These are phyloP conservation scores for Clunio marinus DNA, from an alignment of 2,888 invertebrate species.

Conservation along the genomic window DNA sequence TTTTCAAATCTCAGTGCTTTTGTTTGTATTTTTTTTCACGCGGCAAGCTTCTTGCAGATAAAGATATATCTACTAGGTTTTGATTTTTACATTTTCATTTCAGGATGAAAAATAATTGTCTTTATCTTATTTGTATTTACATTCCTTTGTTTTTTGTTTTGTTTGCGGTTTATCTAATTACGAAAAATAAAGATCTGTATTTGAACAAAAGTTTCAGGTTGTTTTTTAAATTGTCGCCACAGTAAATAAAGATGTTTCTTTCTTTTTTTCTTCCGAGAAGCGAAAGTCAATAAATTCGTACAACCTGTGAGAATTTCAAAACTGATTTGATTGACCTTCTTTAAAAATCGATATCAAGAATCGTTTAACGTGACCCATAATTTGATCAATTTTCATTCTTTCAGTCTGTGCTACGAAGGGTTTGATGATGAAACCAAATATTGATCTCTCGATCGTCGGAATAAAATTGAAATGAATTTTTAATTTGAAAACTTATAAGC, in stretches of 20 bases:
- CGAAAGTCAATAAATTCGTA: too few species aligned
- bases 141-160: not conserved
- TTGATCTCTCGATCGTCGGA: not conserved
- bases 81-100: constrained; percentile 34
- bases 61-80: constrained; percentile 27
- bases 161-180: constrained; percentile 17
- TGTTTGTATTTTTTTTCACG: constrained; percentile 37
- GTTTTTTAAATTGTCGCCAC: constrained; percentile 28
- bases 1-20: too few species aligned
- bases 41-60: constrained; percentile 18
- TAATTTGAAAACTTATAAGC: not conserved
- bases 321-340: constrained; percentile 30
- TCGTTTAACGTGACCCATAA: constrained; percentile 39
- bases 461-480: not conserved
- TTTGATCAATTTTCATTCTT: constrained; percentile 38
- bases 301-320: constrained; percentile 16
- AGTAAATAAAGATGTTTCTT: constrained; percentile 19
- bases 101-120: constrained; percentile 28
- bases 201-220: not conserved
- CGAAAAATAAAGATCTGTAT: constrained; percentile 1
- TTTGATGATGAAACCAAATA: constrained; percentile 17
- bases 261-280: not conserved
- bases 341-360: constrained; percentile 38
- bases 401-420: constrained; percentile 27
- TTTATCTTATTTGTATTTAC: constrained; percentile 31